Base-by-base conservation (phyloP, 2,797 vertebrate genomes). In the Catharus ustulatus region DNA sequence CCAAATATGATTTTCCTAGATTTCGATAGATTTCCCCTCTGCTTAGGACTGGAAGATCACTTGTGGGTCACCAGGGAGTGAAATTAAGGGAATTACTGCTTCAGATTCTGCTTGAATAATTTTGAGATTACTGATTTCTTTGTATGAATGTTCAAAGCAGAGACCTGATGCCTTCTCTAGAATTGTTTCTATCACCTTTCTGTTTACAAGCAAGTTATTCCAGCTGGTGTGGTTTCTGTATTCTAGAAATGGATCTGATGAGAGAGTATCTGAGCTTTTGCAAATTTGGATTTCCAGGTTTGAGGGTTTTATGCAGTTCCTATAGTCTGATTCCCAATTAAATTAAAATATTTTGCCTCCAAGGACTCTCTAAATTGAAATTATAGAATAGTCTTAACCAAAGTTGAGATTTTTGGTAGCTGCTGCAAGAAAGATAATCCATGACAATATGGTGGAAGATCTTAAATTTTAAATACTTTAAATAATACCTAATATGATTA, bases 331-430 rank as follows among this genome's bases (percentile, higher is more conserved):
- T 40, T 71, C 48, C 11, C 15, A 57, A 2, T 13, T 45, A 24
- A 79, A 45, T 16, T 6, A 30, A 61, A 38, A 29, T 15, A 3
- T 5, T 87, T 32, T 51, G 10, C 40, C 10, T 64, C 73, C 80
- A 1, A 0, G 29, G 21, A 4, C 32, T 55, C 68, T 58, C 11
- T 45, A 76, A 82, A 11, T 27, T 67, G 40, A 17, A 67, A 6
- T 45, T 64, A 10, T 2, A 29, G 30, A 21, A 36, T 7, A 14
- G 2, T 29, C 43, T 67, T 67, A 88, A 67, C 1, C 1, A 68
- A 52, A 0, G 0, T 3, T 61, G 6, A 36, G 24, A 8, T 11
- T n/a, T 61, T 32, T 49, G 23, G 18, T 19, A 36, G 13, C 1
- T 27, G 8, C n/a, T 63, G 11, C 22, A 62, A 40, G 46, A 55